Base-by-base conservation (phyloP, 2,888 invertebrate species). In the Drosophila colorata region DNA sequence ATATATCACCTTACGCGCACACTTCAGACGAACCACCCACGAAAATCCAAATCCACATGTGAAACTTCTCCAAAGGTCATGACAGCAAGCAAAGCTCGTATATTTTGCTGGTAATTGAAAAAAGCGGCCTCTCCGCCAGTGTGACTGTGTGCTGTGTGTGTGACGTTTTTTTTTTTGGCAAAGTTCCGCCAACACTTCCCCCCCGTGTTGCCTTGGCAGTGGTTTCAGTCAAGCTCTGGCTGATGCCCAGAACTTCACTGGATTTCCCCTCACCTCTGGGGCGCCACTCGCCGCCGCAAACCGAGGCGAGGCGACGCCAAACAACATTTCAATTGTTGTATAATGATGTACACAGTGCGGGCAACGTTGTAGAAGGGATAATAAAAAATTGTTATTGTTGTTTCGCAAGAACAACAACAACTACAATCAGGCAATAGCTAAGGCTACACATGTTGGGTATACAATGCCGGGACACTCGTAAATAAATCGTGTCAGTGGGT, bases 261-360 rank as follows among this genome's bases (percentile, higher is more conserved):
- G 37, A 49, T 67, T 57, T 20, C 51, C 61, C 68, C 65, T 63
- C 77, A 83, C 80, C 77, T 48, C 59, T 40, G 46, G 58, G 73
- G 56, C 73, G 73, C 64, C 78, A 77, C 46, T 33, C 41, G 53
- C 33, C 23, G 72, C 46, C 79, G 48, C 28, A 75, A 25, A 56
- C 25, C 74, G 61, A 56, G 53, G 85, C 78, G 79, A 72, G 51
- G 66, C 69, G 88, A 84, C 89, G 88, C 87, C 82, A 80, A 81
- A 87, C 82, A 83, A 88, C 88, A 89, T 89, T 89, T 87, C 89
- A 89, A 84, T 84, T 88, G 89, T 84, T 89, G 88, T 84, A 88
- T 88, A 84, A 84, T 84, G 86, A 84, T 89, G 89, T 82, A 89
- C 76, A 82, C 85, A 89, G 88, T 78, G 65, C 86, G 70, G 63